Evolutionary conservation across 92 coral and sea anemone genomes (phyloP), one percentile per base, ranked within the genome.

Genomic region (Virgularia gustaviana): DNA sequence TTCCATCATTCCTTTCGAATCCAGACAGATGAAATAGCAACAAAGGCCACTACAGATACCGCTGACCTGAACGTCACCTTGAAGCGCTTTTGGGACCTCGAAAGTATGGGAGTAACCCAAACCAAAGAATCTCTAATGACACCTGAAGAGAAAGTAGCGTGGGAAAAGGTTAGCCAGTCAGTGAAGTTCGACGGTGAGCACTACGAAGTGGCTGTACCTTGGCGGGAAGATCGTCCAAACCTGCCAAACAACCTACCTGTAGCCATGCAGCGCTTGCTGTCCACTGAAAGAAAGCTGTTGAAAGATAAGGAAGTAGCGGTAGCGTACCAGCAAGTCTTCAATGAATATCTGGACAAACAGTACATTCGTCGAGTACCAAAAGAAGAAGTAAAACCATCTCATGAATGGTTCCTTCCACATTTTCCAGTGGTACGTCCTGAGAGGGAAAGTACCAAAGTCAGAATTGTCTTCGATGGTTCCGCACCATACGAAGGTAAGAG

Each of bases 51-150:
- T 1, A 75, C 59, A 16, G 71, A 51, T 27, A 53, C 11, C 61
- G 30, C 57, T 0, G 81, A 85, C 57, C 59, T 81, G 47, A 81
- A 73, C 68, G 7, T 52, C 11, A 58, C 74, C 28, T 63, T 86
- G 37, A 86, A 86, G 68, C 79, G 71, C 28, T 86, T 82, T 67
- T 86, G 84, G 82, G 87, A 78, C 60, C 75, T 86, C 4, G 87
- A 81, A 62, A 81, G 80, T 30, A 77, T 81, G 34, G 81, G 81
- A 47, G 77, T 85, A 24, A 76, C 54, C 75, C 79, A 79, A 1
- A 62, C 72, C 33, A 63, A 33, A 18, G 54, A 53, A 29, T 75
- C 65, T 28, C 64, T 24, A 51, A 74, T 85, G 75, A 81, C 75
- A 36, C 79, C 72, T n/a, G 70, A 70, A n/a, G 88, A 75, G 45